phyloP scores from a whole-genome alignment of 2,888 invertebrate genomes.

The Parthenolecanium corni region DNA sequence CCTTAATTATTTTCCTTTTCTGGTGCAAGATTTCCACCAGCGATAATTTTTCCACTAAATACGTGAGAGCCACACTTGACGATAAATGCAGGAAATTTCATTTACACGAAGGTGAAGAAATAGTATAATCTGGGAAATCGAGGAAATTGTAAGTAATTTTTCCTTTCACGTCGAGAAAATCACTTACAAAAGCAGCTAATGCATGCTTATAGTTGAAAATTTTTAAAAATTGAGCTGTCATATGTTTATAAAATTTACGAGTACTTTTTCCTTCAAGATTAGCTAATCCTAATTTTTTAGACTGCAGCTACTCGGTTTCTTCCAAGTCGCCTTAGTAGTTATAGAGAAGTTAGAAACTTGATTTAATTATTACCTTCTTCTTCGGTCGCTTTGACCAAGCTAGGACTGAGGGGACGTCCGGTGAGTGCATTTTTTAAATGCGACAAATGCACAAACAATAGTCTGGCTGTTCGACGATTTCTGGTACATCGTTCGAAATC shows the following conservation, averaged over 20 bases:
- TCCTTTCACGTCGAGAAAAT: no score
- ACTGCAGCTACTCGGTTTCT: no score
- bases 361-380: constrained; percentile 29
- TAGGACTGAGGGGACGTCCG: constrained; percentile 47
- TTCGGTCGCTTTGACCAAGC: constrained; percentile 16
- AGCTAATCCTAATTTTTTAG: no score
- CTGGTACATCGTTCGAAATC: constrained; percentile 49
- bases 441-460: constrained; percentile 51
- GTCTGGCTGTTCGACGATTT: constrained; percentile 43
- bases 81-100: neutral
- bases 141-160: no score
- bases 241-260: no score
- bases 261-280: no score
- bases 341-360: neutral
- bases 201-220: no score
- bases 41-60: constrained; percentile 18
- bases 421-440: constrained; percentile 48
- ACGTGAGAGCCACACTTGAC: neutral
- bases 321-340: no score
- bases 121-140: no score
- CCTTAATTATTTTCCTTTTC: constrained; percentile 22
- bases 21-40: constrained; percentile 2
- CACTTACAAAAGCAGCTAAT: no score
- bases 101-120: neutral
- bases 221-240: no score